Evolutionary conservation across 2,888 invertebrate species (phyloP), one percentile per base, ranked within the genome.

Genomic region (Himalopsyche japonica): DNA sequence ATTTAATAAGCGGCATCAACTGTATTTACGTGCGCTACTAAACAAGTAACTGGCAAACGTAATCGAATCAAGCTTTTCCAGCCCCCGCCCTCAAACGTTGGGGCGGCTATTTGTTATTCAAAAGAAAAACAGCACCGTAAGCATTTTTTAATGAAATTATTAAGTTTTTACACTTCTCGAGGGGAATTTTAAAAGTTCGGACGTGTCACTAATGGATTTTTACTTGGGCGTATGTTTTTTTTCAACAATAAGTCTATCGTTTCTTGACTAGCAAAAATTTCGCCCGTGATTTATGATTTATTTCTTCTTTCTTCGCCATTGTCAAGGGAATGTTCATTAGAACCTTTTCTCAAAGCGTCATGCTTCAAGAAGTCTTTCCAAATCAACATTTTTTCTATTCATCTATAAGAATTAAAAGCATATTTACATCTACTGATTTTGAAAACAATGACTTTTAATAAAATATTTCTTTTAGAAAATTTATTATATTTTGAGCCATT

Each of bases 81-180:
- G 34, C 49, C 70, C 76, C 48, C 30, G 15, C 12, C 27, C 27
- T 15, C 10, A 27, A 27, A 70, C 30, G 70, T 70, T 43, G 64
- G 83, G 83, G 79, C 85, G 85, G 87, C 85, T 87, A 86, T 87
- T 87, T 87, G 87, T 86, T 86, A 86, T 87, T 87, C 87, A 86
- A 86, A 87, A 87, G 87, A 80, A 87, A 87, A 87, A 87, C 84
- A 87, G 87, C 87, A 87, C 82, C 87, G 87, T 87, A 87, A 87
- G 86, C 86, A 86, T 86, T 87, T 87, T 87, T 87, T 87, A 87
- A 87, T 87, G 87, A 87, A 87, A 87, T 87, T 87, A 87, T 87
- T 86, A 87, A 86, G 87, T 87, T 86, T 87, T 85, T 81, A 80
- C 87, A 84, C 82, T 82, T 70, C 64, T 82, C 81, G 81, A 49